Percentiles rank a stretch among this genome's conserved stretches.
These are phyloP conservation scores for Nycticorax nycticorax DNA, from an alignment of 2,113 vertebrate genomes.

Conservation along the genomic window DNA sequence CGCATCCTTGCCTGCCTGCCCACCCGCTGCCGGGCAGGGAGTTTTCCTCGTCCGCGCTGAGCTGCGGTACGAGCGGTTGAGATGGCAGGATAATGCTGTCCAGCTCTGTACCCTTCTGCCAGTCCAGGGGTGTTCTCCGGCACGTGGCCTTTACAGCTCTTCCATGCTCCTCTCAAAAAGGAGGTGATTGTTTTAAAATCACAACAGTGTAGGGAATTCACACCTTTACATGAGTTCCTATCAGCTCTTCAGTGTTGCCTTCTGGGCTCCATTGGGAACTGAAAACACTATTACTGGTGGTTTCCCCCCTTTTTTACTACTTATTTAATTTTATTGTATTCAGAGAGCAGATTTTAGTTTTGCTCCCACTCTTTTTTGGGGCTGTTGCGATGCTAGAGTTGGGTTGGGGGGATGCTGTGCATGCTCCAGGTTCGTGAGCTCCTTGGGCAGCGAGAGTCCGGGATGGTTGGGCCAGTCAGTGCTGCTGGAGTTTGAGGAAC, in stretches of 20 bases:
- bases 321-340: background rate
- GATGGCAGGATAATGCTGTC: background rate
- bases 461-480: rapidly evolving
- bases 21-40: background rate
- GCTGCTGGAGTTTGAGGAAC: background rate
- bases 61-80: background rate
- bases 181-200: background rate
- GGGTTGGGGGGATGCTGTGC: rapidly evolving
- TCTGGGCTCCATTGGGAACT: background rate
- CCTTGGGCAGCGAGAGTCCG: background rate
- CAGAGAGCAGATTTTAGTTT: background rate
- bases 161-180: rapidly evolving
- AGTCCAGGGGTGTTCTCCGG: background rate
- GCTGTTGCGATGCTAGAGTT: background rate
- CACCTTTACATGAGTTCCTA: rapidly evolving
- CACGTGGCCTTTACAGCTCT: rapidly evolving
- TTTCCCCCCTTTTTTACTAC: background rate
- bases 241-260: background rate
- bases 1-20: background rate
- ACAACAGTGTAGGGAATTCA: rapidly evolving
- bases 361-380: background rate
- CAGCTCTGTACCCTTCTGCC: background rate
- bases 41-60: background rate
- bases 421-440: rapidly evolving
- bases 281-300: background rate